Conservation (phyloP, 2,888 invertebrate species). For the Poecilobothrus nobilitatus region DNA sequence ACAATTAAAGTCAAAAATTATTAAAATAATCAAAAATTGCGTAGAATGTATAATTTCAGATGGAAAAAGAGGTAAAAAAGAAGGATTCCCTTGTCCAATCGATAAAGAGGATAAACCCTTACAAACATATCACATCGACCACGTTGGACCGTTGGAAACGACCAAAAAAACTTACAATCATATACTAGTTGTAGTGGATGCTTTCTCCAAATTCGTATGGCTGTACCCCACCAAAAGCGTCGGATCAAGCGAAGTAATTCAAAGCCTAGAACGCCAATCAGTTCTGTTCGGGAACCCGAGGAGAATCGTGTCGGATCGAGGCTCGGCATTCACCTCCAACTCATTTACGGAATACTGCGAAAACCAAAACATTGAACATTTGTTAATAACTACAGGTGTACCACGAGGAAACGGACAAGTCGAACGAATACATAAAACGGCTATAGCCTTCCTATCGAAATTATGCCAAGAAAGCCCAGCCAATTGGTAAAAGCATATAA, state of each 20-base stretch:
- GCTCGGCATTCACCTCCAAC: conserved; percentile 35
- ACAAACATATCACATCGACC: conserved; percentile 17
- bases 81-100: conserved; percentile 19
- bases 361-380: conserved; percentile 28
- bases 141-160: conserved; percentile 16
- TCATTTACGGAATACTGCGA: conserved; percentile 31
- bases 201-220: conserved; percentile 16
- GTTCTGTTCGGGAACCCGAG: too few species aligned
- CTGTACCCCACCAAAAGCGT: conserved; percentile 8
- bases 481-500: too few species aligned
- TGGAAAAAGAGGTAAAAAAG: conserved; percentile 18
- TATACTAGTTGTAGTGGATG: conserved; percentile 19
- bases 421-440: conserved; percentile 29
- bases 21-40: too few species aligned
- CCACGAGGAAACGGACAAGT: conserved; percentile 37
- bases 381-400: conserved; percentile 30
- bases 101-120: conserved; percentile 20
- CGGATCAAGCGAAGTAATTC: too few species aligned
- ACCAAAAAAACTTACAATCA: conserved; percentile 20
- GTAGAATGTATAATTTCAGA: conserved; percentile 21
- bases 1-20: conserved; percentile 18
- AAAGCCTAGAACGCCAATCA: too few species aligned
- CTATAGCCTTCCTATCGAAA: conserved; percentile 33
- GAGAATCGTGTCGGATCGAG: conserved; percentile 29
- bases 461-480: conserved; percentile 31